Percentiles rank a stretch among this genome's conserved stretches.
phyloP scores from a whole-genome alignment of 2,113 vertebrate species.

The Dasyprocta punctata region DNA sequence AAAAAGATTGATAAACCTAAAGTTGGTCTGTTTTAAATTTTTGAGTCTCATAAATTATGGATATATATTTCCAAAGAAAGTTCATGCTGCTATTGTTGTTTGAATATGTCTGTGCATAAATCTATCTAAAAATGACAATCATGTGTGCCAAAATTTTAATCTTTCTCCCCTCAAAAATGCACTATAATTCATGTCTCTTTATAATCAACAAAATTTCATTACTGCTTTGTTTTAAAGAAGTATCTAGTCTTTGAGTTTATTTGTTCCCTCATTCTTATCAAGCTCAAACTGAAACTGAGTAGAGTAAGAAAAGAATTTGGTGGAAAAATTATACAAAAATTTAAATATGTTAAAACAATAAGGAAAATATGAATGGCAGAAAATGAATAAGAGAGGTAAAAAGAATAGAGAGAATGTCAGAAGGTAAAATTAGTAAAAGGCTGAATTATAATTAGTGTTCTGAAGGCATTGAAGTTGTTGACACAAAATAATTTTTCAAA shows the following conservation, averaged over 20 bases:
- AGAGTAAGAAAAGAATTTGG: background rate
- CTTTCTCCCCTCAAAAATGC: background rate
- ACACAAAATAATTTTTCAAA: conserved; percentile 18
- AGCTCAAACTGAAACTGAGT: background rate
- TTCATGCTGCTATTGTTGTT: conserved; percentile 6
- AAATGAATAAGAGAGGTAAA: background rate
- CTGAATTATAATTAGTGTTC: background rate
- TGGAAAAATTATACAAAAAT: conserved; percentile 8
- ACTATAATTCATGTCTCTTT: background rate
- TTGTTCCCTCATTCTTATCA: background rate
- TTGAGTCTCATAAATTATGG: conserved; percentile 71
- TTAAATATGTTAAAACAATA: background rate
- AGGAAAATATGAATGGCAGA: conserved; percentile 29
- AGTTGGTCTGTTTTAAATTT: conserved; percentile 69
- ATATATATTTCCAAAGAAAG: conserved; percentile 67
- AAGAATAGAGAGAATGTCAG: background rate
- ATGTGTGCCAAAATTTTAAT: background rate
- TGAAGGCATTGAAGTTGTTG: conserved; percentile 14
- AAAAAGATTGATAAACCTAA: conserved; percentile 54
- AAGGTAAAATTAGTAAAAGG: background rate
- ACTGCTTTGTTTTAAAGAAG: conserved; percentile 11
- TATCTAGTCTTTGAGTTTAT: background rate
- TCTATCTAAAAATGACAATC: background rate
- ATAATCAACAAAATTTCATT: background rate
- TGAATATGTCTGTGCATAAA: background rate